Base-by-base conservation (phyloP, 1,140 invertebrate genomes). In the Trichogramma pretiosum region DNA sequence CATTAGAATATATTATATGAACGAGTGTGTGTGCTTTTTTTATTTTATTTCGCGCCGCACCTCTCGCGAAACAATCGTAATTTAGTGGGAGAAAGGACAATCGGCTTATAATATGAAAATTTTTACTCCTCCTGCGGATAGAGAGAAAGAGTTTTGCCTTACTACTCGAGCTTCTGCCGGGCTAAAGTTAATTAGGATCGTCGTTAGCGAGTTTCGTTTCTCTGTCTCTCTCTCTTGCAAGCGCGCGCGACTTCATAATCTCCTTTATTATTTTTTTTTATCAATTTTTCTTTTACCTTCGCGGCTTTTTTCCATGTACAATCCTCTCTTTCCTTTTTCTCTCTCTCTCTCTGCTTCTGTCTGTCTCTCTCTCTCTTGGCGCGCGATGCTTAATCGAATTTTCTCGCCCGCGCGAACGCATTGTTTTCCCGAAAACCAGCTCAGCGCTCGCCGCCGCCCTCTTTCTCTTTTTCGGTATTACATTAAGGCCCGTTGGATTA, bases 231-330 rank as follows among this genome's bases (percentile, higher is more conserved):
- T n/a, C 24, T 5, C 24, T 7, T 5, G 24, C 24, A 28, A 28
- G 40, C 41, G 40, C 47, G 38, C 47, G 33, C 40, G 35, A 42
- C 40, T 48, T 48, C 47, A 43, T 48, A 48, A 48, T 43, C 40
- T 34, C 11, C 24, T n/a, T n/a, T n/a, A n/a, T n/a, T n/a, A n/a
- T n/a, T n/a, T n/a, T n/a, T n/a, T n/a, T n/a, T n/a, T n/a, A n/a
- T n/a, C n/a, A n/a, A n/a, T n/a, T n/a, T n/a, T n/a, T n/a, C 24
- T 28, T 11, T 5, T 28, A 48, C 32, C 47, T 26, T 43, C 24
- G 32, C 17, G 35, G 23, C n/a, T 32, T 16, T 36, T 13, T 18
- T 28, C 38, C 18, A 16, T 36, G 10, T 24, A 28, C 30, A 30
- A 28, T 18, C 22, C 18, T 9, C 16, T 18, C 2, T 23, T 16